Conservation (phyloP, 2,888 invertebrate genomes). For the Leucozona laternaria region DNA sequence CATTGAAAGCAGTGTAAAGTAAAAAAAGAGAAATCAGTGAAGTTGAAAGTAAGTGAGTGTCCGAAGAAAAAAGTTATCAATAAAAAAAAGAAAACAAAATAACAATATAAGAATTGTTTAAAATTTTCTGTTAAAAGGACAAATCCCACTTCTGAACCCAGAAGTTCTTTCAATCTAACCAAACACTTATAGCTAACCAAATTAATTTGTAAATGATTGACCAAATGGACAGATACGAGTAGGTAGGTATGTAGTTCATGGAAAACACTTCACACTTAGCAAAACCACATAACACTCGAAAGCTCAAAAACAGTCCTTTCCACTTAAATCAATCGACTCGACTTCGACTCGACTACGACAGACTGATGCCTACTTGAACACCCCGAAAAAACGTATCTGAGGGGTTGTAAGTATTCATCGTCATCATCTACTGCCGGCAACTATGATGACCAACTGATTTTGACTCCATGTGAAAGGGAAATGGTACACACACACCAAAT, state of each 20-base stretch:
- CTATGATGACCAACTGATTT: neutral
- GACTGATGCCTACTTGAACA: slow-evolving; percentile 54
- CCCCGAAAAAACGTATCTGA: slow-evolving; percentile 34
- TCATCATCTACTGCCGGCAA: slow-evolving; percentile 16
- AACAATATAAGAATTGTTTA: slow-evolving; percentile 15
- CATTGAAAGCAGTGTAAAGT: slow-evolving; percentile 9
- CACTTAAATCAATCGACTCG: slow-evolving; percentile 59
- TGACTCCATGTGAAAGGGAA: neutral
- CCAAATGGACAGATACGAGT: slow-evolving; percentile 48
- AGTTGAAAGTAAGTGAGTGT: slow-evolving; percentile 64
- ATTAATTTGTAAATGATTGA: slow-evolving; percentile 43
- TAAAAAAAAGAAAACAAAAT: slow-evolving; percentile 2
- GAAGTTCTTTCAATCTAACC: slow-evolving; percentile 20
- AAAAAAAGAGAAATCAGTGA: slow-evolving; percentile 39
- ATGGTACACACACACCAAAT: neutral
- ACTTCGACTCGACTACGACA: slow-evolving; percentile 8
- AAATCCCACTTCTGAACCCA: slow-evolving; percentile 1
- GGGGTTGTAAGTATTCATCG: slow-evolving; percentile 48
- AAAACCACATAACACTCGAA: slow-evolving; percentile 50
- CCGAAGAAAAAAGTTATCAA: slow-evolving; percentile 16
- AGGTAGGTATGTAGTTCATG: slow-evolving; percentile 34
- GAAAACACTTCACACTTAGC: slow-evolving; percentile 15
- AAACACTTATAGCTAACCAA: slow-evolving; percentile 36
- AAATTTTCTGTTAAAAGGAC: slow-evolving; percentile 49
- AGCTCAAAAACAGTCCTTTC: slow-evolving; percentile 69